phyloP scores from a whole-genome alignment of 2,888 invertebrate genomes.

The Nezara viridula region DNA sequence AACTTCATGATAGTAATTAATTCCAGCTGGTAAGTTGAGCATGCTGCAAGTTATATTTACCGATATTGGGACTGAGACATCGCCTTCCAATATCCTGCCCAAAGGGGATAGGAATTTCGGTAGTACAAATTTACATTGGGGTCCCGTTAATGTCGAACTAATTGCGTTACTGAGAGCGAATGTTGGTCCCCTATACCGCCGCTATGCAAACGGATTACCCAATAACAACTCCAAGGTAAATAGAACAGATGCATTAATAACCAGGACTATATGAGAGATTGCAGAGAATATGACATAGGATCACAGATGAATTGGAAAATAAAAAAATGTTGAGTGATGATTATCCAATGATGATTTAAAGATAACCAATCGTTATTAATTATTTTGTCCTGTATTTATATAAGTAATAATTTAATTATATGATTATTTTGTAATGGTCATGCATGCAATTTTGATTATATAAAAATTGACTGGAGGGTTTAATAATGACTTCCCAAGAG shows the following conservation, averaged over 20 bases:
- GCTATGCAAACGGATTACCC: not conserved
- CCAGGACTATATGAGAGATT: not conserved
- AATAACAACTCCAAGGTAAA: not conserved
- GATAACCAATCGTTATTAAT: too few relatives aligned
- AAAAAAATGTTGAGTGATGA: not conserved
- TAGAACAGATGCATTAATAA: not conserved
- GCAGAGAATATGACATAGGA: not conserved
- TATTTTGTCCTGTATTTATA: too few relatives aligned
- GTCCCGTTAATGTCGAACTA: not conserved
- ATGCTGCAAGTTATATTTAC: slow-evolving; percentile 24
- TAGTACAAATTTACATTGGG: slow-evolving; percentile 33
- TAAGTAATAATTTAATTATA: too few relatives aligned
- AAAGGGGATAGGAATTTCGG: not conserved
- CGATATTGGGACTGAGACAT: slow-evolving; percentile 27
- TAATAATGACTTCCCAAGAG: too few relatives aligned
- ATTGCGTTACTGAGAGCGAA: not conserved
- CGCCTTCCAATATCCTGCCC: slow-evolving; percentile 4
- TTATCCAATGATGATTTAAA: too few relatives aligned
- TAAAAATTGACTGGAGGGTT: too few relatives aligned
- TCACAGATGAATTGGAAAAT: not conserved
- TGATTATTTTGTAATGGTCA: too few relatives aligned
- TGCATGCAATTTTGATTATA: too few relatives aligned
- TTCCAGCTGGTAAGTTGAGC: not conserved
- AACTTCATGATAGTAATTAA: not conserved
- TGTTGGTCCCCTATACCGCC: not conserved